Evolutionary conservation across 2,113 vertebrate species (phyloP), one percentile per base, ranked within the genome.

Genomic region (Periophthalmus modestus): DNA sequence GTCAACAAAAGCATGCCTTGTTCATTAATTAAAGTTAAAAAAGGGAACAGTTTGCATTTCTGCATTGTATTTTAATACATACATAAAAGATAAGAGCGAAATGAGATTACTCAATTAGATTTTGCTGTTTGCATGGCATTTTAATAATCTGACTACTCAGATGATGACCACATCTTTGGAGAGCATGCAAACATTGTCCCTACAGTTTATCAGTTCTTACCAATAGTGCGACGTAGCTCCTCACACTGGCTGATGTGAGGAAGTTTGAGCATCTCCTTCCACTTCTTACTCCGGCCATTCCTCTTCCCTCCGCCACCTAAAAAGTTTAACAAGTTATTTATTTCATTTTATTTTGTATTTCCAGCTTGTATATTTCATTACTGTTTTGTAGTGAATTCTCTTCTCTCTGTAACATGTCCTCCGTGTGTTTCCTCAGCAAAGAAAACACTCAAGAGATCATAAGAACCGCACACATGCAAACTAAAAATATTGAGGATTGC

Each of bases 261-360:
- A 65, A 98, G 92, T 89, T 95, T 95, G 36, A 98, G 91, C 94
- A 98, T 96, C 86, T 97, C 95, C 89, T 82, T 96, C 96, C 97
- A 98, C 89, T 95, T 97, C 85, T 95, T 97, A 85, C 97, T 98
- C 71, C 96, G 95, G 1, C 96, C 95, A 58, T 91, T 96, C 85
- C 94, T 92, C 82, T 95, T 96, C 81, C 94, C 93, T 83, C 91
- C 90, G 67, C 93, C 94, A 91, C 94, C 96, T 98, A 73, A 66
- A 57, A 75, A 23, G 80, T 43, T 43, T 7, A 21, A 85, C 47
- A 77, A 0, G 72, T n/a, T 77, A 39, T 81, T 28, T 13, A 43
- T 12, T n/a, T 7, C n/a, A 12, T 65, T 19, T 39, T 5, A 24
- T 24, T 7, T 28, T 9, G 9, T 16, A 63, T 63, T 59, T 59